Base-by-base conservation (phyloP, 2,888 invertebrate species). In the Lampropteryx suffumata region DNA sequence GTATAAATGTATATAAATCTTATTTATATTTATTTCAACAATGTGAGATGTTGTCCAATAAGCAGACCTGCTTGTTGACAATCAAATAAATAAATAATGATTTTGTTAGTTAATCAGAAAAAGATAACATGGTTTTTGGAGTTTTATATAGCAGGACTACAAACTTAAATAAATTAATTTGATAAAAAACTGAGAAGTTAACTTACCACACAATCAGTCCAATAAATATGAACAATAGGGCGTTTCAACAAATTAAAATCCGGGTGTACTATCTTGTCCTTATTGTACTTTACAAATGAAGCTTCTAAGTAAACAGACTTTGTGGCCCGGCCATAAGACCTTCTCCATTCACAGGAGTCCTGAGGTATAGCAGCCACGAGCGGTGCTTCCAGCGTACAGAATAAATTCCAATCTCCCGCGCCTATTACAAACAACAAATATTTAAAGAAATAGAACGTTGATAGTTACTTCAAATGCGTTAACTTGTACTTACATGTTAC, bases 161-260 rank as follows among this genome's bases (percentile, higher is more conserved):
- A 21, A 21, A 21, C n/a, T n/a, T 21, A 21, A 21, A 21, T 21
- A 10, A 34, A 21, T 46, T 26, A 33, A 37, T 3, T 14, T 34
- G 8, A 30, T 24, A 29, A 5, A 36, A 9, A n/a, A 26, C 11
- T 5, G 8, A 61, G n/a, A n/a, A n/a, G n/a, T n/a, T n/a, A n/a
- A 90, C 93, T 91, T 91, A 98, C 98, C 79, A 93, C 93, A 92
- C 98, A 98, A 79, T 98, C 98, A 13, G 96, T 98, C 95, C 98
- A 98, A 82, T 95, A 99, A 51, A 97, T 95, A 80, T 99, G 98
- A 74, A 99, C 94, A 78, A 98, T 94, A 8, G 98, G 97, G 67
- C 96, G 95, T 63, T 96, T 95, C 53, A 98, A 91, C 36, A 98
- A 92, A 73, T 95, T 95, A 84, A 95, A 94, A 76, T 94, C 94